A percentile compares a stretch with the other conserved stretches of the same genome.
phyloP scores from a whole-genome alignment of 2,888 invertebrate species.

The Boloria selene region DNA sequence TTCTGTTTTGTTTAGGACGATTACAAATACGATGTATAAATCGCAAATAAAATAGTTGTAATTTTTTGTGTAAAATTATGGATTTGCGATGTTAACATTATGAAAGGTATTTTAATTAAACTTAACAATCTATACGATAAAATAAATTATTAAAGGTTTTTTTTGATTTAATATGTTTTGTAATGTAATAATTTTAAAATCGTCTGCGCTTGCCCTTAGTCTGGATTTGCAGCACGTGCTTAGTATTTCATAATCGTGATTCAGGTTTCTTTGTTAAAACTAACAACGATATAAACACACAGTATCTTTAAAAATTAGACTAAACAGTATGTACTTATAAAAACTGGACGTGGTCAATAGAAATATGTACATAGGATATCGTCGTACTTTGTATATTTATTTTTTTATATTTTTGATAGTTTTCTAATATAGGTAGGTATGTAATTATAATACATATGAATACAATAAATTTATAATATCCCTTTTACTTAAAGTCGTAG shows the following conservation, averaged over 20 bases:
- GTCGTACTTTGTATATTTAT: neutral
- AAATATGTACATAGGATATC: neutral
- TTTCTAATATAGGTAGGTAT: too few species aligned
- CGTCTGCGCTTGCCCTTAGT: slow-evolving; percentile 39
- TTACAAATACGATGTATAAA: slow-evolving; percentile 9
- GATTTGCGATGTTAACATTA: too few species aligned
- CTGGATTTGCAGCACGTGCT: slow-evolving; percentile 58
- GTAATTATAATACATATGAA: too few species aligned
- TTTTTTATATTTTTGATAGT: too few species aligned
- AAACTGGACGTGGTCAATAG: neutral
- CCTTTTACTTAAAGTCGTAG: too few species aligned
- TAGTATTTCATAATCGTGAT: slow-evolving; percentile 51
- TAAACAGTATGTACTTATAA: neutral
- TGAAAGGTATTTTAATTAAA: too few species aligned
- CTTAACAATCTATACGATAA: neutral
- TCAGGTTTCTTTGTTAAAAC: slow-evolving; percentile 45
- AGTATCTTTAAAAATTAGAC: slow-evolving; percentile 9
- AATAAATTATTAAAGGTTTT: neutral
- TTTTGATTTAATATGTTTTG: neutral
- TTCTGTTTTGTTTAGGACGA: slow-evolving; percentile 60
- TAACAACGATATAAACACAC: slow-evolving; percentile 31
- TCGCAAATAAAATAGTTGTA: neutral
- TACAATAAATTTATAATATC: too few species aligned
- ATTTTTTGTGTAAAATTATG: too few species aligned
- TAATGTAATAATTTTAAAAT: neutral